A percentile compares a stretch with the other conserved stretches of the same genome.
Evolutionary conservation across 2,888 invertebrate species (phyloP).

Genomic region (Lithophane socia): DNA sequence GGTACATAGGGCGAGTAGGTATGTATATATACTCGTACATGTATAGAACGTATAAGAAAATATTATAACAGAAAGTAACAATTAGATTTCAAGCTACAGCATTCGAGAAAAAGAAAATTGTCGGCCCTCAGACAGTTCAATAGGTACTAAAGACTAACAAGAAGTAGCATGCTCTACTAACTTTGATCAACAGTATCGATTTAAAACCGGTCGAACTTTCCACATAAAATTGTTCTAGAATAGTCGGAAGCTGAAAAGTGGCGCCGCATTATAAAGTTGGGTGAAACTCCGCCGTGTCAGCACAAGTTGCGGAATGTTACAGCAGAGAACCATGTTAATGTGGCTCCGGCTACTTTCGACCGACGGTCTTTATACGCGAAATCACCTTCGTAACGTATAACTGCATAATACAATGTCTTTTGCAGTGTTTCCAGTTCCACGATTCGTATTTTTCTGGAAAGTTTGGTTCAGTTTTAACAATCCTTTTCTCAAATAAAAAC

Average conservation of each 20-base stretch:
- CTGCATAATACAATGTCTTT: constrained; percentile 17
- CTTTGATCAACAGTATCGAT: constrained; percentile 45
- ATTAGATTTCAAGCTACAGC: neutral
- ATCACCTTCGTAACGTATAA: constrained; percentile 24
- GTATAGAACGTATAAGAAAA: neutral
- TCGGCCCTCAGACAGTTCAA: constrained; percentile 3
- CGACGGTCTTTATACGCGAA: constrained; percentile 15
- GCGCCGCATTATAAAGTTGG: constrained; percentile 34
- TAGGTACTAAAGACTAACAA: constrained; percentile 20
- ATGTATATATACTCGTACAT: too few species aligned
- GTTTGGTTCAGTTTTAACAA: neutral
- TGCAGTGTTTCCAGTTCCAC: neutral
- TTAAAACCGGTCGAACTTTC: constrained; percentile 25
- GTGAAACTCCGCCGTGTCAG: constrained; percentile 25
- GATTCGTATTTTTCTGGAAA: constrained; percentile 5
- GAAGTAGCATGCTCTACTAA: constrained; percentile 13
- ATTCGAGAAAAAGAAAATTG: neutral
- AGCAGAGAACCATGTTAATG: constrained; percentile 43
- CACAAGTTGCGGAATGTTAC: constrained; percentile 23
- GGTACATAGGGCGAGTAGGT: neutral
- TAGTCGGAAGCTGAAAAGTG: constrained; percentile 26
- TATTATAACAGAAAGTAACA: neutral
- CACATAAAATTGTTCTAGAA: constrained; percentile 23
- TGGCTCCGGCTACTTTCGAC: constrained; percentile 11
- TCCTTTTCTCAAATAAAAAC: constrained; percentile 4